These are phyloP conservation scores for Lepidocolaptes lacrymiger DNA, from an alignment of 2,797 vertebrate genomes.

Conservation along the genomic window DNA sequence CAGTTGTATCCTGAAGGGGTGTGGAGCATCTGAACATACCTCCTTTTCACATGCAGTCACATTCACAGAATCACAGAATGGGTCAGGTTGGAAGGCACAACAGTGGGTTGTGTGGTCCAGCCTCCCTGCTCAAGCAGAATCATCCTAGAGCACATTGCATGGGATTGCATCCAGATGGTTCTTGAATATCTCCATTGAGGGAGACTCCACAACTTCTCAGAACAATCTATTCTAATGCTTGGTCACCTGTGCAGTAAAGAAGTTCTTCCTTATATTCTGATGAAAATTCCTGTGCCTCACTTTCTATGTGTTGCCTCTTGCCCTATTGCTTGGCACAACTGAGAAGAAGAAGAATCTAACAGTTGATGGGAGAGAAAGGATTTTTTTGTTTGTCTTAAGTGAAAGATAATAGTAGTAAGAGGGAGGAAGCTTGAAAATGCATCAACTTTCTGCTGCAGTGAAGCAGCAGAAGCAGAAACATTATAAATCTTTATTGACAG, in stretches of 20 bases:
- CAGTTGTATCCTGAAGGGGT: background rate
- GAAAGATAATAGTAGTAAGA: background rate
- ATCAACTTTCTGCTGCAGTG: background rate
- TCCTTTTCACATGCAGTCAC: background rate
- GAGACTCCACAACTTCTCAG: background rate
- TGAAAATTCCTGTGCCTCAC: background rate
- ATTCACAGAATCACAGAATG: background rate
- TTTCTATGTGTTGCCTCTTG: background rate
- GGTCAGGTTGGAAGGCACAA: background rate
- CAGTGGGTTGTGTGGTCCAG: accelerated
- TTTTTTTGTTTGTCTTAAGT: background rate
- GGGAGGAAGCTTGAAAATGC: background rate
- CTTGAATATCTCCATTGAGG: background rate
- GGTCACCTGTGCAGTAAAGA: background rate
- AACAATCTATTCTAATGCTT: background rate
- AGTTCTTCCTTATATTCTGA: background rate
- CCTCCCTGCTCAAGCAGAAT: background rate
- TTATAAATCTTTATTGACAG: background rate
- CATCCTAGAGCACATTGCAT: background rate
- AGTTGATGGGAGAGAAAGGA: background rate
- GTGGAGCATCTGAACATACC: too few species aligned
- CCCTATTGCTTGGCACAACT: background rate
- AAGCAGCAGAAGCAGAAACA: background rate
- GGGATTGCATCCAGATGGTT: background rate
- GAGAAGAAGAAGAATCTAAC: background rate